Conservation (phyloP, 2,797 vertebrate genomes). For the Tragelaphus oryx region DNA sequence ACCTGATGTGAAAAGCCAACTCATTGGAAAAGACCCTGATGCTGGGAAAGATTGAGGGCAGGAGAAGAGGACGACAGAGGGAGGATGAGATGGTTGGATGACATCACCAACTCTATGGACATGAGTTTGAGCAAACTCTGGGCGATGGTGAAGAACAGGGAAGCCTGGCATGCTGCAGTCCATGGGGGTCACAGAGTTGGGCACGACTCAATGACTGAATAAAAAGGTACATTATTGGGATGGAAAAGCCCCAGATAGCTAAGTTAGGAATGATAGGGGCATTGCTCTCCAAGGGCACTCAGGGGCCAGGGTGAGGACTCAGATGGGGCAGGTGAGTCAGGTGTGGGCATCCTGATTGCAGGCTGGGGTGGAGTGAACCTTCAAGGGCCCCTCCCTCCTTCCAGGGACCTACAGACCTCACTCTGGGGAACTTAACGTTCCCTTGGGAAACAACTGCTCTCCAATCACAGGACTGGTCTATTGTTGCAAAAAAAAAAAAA, state of each 20-base stretch:
- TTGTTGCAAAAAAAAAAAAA: background rate
- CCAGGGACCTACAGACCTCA: background rate
- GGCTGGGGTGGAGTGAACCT: background rate
- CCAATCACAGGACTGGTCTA: background rate
- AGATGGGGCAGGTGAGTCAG: background rate
- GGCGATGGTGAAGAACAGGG: background rate
- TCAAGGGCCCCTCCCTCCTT: background rate
- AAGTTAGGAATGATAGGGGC: background rate
- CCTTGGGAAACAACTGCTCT: background rate
- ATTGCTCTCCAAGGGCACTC: background rate
- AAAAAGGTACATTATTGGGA: background rate
- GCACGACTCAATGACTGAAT: background rate
- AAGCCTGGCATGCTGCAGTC: background rate
- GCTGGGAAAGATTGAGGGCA: background rate
- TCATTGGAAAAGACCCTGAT: background rate
- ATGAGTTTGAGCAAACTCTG: background rate
- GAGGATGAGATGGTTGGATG: background rate
- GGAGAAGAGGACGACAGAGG: background rate
- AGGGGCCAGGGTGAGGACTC: background rate
- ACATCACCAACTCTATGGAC: background rate
- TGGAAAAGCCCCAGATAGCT: background rate
- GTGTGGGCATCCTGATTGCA: fast-evolving
- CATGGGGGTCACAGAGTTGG: background rate
- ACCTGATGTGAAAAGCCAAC: background rate
- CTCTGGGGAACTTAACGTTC: background rate